Evolutionary conservation across 2,888 invertebrate species (phyloP).

Genomic region (Amphipoea oculea): DNA sequence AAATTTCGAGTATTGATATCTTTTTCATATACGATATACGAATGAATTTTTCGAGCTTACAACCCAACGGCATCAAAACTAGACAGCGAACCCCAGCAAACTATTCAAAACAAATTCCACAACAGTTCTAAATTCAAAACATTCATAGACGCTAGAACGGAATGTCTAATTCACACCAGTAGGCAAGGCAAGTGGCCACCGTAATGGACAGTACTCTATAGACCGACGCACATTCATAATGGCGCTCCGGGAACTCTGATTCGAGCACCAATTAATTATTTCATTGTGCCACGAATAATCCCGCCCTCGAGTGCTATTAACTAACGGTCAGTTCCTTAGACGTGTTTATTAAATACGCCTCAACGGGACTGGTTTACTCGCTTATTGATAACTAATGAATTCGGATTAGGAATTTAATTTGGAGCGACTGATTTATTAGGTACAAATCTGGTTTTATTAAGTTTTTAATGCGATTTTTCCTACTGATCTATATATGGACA

Average conservation of each 20-base stretch:
- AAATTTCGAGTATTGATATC: neutral
- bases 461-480: constrained; percentile 35
- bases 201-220: constrained; percentile 83
- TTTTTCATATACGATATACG: neutral
- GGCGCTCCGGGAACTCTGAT: constrained; percentile 81
- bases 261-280: constrained; percentile 90
- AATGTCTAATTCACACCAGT: constrained; percentile 81
- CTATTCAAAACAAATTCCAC: constrained; percentile 60
- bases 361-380: constrained; percentile 77
- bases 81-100: constrained; percentile 27
- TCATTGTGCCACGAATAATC: constrained; percentile 85
- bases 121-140: constrained; percentile 74
- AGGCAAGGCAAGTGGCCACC: constrained; percentile 81
- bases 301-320: constrained; percentile 86
- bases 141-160: constrained; percentile 67
- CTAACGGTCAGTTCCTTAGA: constrained; percentile 88
- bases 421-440: constrained; percentile 57
- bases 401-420: constrained; percentile 60
- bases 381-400: constrained; percentile 63
- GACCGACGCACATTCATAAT: constrained; percentile 75
- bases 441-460: constrained; percentile 32
- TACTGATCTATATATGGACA: constrained; percentile 38
- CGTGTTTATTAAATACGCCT: constrained; percentile 87
- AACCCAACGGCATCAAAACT: constrained; percentile 23
- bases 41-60: neutral